A percentile compares a stretch with the other conserved stretches of the same genome.
phyloP scores from a whole-genome alignment of 2,113 vertebrate genomes.

The Nibea coibor region DNA sequence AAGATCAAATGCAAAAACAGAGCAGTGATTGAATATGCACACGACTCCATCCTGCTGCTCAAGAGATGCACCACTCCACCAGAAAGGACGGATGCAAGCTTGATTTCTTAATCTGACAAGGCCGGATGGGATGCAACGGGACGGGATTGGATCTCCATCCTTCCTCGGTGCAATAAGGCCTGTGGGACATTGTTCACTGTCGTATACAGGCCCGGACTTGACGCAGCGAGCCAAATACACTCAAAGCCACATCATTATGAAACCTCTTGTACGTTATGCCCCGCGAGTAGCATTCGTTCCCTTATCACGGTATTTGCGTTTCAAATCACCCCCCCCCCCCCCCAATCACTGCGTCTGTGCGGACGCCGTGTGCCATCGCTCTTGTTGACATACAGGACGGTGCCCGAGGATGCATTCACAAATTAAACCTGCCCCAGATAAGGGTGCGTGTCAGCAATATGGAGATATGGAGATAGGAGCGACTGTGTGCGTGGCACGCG shows the following conservation, averaged over 20 bases:
- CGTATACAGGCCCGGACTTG: conserved; percentile 70
- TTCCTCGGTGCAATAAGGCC: conserved; percentile 48
- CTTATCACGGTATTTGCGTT: neutral
- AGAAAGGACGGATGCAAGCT: conserved; percentile 37
- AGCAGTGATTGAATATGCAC: conserved; percentile 58
- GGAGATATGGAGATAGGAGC: conserved; percentile 8
- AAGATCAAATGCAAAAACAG: conserved; percentile 21
- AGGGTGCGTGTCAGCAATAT: conserved; percentile 48
- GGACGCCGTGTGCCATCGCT: conserved; percentile 46
- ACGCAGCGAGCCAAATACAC: conserved; percentile 59
- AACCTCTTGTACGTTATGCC: neutral
- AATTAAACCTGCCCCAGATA: conserved; percentile 68
- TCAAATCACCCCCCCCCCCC: neutral
- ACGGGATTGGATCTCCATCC: conserved; percentile 65
- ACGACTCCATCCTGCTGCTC: conserved; percentile 48
- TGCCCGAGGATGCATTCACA: conserved; percentile 58
- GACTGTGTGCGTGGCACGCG: conserved; percentile 10
- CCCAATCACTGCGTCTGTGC: neutral
- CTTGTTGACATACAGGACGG: conserved; percentile 47
- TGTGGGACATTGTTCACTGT: conserved; percentile 43
- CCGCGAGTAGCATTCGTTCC: neutral
- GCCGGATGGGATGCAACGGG: conserved; percentile 64
- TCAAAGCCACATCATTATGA: conserved; percentile 23
- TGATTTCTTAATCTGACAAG: conserved; percentile 62
- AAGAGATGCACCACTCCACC: conserved; percentile 53